Percentiles rank a stretch among this genome's conserved stretches.
These are phyloP conservation scores for Marasmarcha lunaedactyla DNA, from an alignment of 2,888 invertebrate genomes.

Conservation along the genomic window DNA sequence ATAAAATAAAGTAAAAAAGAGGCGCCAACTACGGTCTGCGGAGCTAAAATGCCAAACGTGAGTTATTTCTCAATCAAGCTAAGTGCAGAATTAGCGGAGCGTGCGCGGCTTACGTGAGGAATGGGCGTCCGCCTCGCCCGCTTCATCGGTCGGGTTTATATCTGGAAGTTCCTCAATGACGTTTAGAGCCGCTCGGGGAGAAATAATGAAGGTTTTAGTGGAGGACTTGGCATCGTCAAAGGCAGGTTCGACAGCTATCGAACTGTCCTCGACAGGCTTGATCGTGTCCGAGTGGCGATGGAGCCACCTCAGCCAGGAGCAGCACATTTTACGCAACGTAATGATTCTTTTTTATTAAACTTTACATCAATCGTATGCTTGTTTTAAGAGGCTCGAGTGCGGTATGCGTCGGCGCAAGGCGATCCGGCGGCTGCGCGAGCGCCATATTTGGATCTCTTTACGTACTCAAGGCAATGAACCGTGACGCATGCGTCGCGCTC, in stretches of 20 bases:
- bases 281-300: conserved; percentile 33
- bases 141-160: conserved; percentile 3
- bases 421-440: conserved; percentile 38
- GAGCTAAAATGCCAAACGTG: too few species aligned
- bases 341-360: background rate
- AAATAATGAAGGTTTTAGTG: conserved; percentile 20
- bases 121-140: background rate
- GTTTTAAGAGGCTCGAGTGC: conserved; percentile 24
- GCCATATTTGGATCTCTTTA: conserved; percentile 65
- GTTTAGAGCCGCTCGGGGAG: too few species aligned
- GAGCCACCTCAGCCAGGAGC: conserved; percentile 57
- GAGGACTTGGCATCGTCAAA: too few species aligned
- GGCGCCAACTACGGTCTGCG: too few species aligned
- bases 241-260: too few species aligned
- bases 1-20: too few species aligned
- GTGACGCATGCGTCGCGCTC: conserved; percentile 40
- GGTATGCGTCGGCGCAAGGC: conserved; percentile 57
- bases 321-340: conserved; percentile 46
- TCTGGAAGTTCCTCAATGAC: background rate
- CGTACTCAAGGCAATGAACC: conserved; percentile 66
- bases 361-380: conserved; percentile 8
- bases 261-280: conserved; percentile 35
- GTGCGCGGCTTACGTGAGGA: conserved; percentile 44
- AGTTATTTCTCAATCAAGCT: too few species aligned
- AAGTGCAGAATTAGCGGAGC: too few species aligned